Percentiles rank a stretch among this genome's conserved stretches.
phyloP scores from a whole-genome alignment of 2,797 vertebrate genomes.

The Gila robusta region DNA sequence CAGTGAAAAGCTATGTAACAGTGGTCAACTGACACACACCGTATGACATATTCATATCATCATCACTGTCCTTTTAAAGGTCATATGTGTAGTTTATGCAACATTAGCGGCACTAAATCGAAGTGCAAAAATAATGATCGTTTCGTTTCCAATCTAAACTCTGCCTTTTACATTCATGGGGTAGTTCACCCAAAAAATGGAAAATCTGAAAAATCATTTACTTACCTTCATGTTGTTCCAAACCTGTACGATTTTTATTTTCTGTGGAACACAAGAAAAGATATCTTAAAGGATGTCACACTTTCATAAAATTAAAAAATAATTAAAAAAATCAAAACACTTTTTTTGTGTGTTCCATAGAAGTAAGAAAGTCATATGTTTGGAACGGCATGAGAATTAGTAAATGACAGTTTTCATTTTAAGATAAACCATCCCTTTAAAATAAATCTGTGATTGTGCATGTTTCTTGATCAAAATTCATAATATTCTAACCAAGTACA shows the following conservation, averaged over 20 bases:
- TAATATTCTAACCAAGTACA: constrained; percentile 21
- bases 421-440: not conserved
- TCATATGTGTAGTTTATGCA: not conserved
- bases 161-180: not conserved
- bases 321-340: not conserved
- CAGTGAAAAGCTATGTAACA: not conserved
- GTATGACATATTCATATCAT: not conserved
- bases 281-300: not conserved
- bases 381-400: not conserved
- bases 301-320: not conserved
- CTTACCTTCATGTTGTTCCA: not conserved
- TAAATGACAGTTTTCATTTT: not conserved
- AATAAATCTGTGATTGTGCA: not conserved
- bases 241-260: not conserved
- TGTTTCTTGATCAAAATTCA: not conserved
- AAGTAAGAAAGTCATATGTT: not conserved
- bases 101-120: not conserved
- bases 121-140: not conserved
- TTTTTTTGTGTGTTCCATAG: not conserved
- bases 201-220: not conserved
- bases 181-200: not conserved
- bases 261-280: not conserved
- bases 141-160: constrained; percentile 15
- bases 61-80: not conserved
- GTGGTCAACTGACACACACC: not conserved